Percentiles rank a stretch among this genome's conserved stretches.
These are phyloP conservation scores for Lysandra coridon DNA, from an alignment of 2,888 invertebrate genomes.

Conservation along the genomic window DNA sequence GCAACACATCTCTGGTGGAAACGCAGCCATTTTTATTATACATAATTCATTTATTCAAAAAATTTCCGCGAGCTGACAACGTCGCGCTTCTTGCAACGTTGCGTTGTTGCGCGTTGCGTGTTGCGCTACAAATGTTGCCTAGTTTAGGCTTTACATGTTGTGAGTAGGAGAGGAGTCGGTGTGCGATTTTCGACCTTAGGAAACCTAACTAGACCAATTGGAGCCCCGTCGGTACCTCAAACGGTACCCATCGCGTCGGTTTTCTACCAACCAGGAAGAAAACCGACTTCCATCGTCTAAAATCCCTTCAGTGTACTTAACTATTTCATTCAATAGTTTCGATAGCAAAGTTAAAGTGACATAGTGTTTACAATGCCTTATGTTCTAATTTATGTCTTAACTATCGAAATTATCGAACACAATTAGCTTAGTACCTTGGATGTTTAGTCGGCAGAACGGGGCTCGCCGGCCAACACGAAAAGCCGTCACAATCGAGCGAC, in stretches of 20 bases:
- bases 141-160: background rate
- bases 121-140: background rate
- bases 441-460: background rate
- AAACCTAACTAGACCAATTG: background rate
- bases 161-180: background rate
- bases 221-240: background rate
- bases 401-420: background rate
- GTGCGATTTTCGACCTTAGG: background rate
- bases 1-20: no score
- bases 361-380: no score
- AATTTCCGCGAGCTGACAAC: background rate
- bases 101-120: background rate
- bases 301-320: background rate
- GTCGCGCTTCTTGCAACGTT: background rate
- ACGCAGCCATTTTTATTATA: background rate
- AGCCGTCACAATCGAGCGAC: slow-evolving; percentile 35
- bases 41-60: background rate
- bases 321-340: no score
- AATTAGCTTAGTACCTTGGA: background rate
- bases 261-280: background rate
- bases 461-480: background rate
- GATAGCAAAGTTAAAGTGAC: no score
- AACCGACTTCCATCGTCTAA: background rate
- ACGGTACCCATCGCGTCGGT: background rate
- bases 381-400: no score